phyloP scores from a whole-genome alignment of 1,140 invertebrate genomes.

The Drosophila orena region DNA sequence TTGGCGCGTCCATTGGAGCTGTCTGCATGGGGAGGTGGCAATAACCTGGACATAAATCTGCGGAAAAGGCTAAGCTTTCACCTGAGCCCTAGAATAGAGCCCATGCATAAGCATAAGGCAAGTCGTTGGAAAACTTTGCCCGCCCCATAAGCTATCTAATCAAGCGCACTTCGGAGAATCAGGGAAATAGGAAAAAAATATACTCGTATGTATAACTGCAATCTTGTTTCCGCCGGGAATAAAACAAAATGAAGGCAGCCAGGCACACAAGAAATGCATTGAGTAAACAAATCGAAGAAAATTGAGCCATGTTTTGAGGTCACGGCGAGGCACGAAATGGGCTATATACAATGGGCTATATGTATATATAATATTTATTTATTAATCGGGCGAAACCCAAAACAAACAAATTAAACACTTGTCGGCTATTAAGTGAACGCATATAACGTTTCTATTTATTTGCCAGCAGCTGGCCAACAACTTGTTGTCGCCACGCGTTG shows the following conservation, averaged over 20 bases:
- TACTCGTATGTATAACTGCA: not conserved
- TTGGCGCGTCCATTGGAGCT: constrained; percentile 45
- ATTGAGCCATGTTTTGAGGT: constrained; percentile 17
- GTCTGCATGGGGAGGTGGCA: constrained; percentile 21
- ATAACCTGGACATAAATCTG: constrained; percentile 30
- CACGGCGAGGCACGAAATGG: constrained; percentile 28
- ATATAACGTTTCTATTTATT: constrained; percentile 57
- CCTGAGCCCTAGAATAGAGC: constrained; percentile 31
- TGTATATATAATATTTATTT: constrained; percentile 48
- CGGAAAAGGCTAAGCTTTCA: constrained; percentile 31
- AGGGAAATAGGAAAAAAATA: not conserved
- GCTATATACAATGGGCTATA: constrained; percentile 14
- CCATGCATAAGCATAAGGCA: not conserved
- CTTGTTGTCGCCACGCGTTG: constrained; percentile 46
- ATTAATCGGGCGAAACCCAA: constrained; percentile 33
- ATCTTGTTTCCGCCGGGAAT: constrained; percentile 6
- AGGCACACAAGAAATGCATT: constrained; percentile 17
- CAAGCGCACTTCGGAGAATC: constrained; percentile 4
- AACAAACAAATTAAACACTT: constrained; percentile 58
- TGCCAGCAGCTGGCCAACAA: constrained; percentile 40
- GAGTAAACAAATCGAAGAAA: constrained; percentile 2
- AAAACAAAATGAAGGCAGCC: not conserved
- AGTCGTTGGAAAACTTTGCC: not conserved
- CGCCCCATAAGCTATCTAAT: not conserved
- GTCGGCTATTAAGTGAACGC: constrained; percentile 46